Conservation (phyloP, 2,888 invertebrate genomes). For the Xestia rhomboidea region DNA sequence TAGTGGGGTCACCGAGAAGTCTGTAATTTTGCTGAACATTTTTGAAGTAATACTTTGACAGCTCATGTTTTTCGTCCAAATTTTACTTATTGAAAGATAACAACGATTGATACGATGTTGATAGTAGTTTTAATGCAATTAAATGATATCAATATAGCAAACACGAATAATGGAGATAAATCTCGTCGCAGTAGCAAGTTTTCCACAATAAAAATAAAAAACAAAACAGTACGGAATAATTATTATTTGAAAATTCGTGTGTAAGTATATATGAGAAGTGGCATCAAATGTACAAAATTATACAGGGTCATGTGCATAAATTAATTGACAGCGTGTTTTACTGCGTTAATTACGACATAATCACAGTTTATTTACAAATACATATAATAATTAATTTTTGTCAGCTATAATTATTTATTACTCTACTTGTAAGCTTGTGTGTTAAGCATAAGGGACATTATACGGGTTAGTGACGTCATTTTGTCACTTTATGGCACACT, state of each 20-base stretch:
- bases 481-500: conserved; percentile 31
- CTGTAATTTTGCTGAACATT: background rate
- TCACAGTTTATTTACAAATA: conserved; percentile 15
- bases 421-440: conserved; percentile 40
- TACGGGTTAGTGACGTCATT: conserved; percentile 44
- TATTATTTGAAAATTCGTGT: background rate
- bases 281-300: conserved; percentile 23
- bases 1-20: too few relatives aligned
- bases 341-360: background rate
- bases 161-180: background rate
- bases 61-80: background rate
- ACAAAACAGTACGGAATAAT: background rate
- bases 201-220: conserved; percentile 3
- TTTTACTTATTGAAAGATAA: background rate
- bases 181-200: conserved; percentile 43
- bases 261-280: conserved; percentile 42
- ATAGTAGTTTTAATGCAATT: background rate
- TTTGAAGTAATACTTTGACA: background rate
- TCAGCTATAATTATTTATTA: background rate
- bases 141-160: background rate
- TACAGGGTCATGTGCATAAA: conserved; percentile 41
- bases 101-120: background rate
- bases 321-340: conserved; percentile 28
- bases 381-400: background rate
- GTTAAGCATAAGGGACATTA: conserved; percentile 36